These are phyloP conservation scores for Drosophila ohnishii DNA, from an alignment of 1,140 invertebrate species.

Conservation along the genomic window DNA sequence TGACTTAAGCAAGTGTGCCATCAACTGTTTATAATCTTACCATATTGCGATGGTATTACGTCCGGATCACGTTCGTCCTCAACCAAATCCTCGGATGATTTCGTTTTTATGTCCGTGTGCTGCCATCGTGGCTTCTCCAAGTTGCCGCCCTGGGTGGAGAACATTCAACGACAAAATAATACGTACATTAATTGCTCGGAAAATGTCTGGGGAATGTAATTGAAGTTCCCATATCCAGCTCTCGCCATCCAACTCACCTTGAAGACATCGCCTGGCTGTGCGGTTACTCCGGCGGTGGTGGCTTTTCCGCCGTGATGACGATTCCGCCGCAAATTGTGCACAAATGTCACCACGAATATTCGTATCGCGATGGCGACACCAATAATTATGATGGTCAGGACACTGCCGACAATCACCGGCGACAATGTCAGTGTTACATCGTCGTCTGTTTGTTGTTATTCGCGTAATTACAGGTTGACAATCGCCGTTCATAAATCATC, in stretches of 20 bases:
- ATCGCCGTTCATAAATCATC: conserved; percentile 72
- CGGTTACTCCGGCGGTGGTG: conserved; percentile 62
- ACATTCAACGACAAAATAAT: conserved; percentile 16
- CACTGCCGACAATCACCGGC: conserved; percentile 81
- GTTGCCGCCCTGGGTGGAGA: conserved; percentile 55
- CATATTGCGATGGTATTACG: conserved; percentile 89
- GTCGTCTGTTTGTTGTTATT: conserved; percentile 71
- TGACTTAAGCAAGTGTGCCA: conserved; percentile 10
- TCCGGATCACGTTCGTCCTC: conserved; percentile 88
- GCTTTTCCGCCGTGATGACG: conserved; percentile 79
- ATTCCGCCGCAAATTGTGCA: conserved; percentile 79
- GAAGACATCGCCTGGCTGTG: conserved; percentile 73
- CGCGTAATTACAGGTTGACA: conserved; percentile 73
- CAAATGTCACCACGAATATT: conserved; percentile 79
- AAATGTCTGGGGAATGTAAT: conserved; percentile 5
- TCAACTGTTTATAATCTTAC: conserved; percentile 82
- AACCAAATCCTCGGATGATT: conserved; percentile 80
- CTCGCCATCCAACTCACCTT: conserved; percentile 57
- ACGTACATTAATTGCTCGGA: conserved; percentile 36
- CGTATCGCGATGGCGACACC: conserved; percentile 79
- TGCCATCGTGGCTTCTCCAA: conserved; percentile 82
- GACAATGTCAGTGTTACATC: conserved; percentile 77
- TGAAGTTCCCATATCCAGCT: neutral
- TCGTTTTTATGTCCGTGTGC: conserved; percentile 82
- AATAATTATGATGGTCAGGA: conserved; percentile 82